phyloP scores from a whole-genome alignment of 2,113 vertebrate genomes.

The Campylorhamphus procurvoides region DNA sequence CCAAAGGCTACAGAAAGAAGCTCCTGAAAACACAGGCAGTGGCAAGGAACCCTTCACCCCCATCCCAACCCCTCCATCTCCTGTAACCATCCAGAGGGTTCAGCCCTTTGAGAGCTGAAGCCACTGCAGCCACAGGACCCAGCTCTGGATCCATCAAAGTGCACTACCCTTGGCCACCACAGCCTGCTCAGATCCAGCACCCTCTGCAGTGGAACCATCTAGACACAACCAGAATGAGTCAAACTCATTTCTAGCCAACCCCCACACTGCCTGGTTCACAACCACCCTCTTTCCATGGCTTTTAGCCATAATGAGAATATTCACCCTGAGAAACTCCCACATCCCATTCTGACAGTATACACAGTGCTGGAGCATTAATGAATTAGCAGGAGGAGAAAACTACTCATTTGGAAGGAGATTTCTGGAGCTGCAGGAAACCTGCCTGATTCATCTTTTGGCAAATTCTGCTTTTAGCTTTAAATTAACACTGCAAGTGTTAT shows the following conservation, averaged over 20 bases:
- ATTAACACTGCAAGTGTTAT: neutral
- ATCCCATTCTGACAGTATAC: neutral
- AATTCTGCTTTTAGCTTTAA: neutral
- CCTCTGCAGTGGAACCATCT: fast-evolving
- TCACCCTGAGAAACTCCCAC: neutral
- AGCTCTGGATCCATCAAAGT: neutral
- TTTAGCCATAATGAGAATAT: neutral
- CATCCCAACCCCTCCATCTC: neutral
- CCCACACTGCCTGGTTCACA: neutral
- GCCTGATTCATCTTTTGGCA: neutral
- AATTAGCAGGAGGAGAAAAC: slow-evolving; percentile 2
- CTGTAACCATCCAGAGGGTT: neutral
- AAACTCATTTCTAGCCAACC: neutral
- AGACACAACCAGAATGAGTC: fast-evolving
- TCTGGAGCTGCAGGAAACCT: slow-evolving; percentile 6
- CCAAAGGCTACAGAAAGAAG: neutral
- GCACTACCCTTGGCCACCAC: neutral
- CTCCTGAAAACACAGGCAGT: neutral
- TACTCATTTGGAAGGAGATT: slow-evolving; percentile 25
- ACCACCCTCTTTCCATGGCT: neutral
- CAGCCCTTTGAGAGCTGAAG: neutral
- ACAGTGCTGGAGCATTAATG: neutral
- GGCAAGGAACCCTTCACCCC: neutral
- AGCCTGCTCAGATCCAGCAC: neutral
- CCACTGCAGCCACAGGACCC: neutral